Conservation (phyloP, 2,888 invertebrate species). For the Drosophila kanekoi region DNA sequence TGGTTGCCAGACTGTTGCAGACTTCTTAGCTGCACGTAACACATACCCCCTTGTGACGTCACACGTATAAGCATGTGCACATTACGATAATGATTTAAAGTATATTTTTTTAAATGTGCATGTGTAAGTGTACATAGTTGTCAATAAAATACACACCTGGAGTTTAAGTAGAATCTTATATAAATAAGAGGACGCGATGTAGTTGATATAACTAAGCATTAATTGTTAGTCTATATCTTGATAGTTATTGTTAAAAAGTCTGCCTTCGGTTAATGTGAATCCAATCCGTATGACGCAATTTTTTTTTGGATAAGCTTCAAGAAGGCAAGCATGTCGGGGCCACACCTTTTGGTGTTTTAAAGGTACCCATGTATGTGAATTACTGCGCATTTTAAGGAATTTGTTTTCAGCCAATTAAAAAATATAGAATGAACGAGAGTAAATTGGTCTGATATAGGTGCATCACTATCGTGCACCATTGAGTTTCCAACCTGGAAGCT, state of each 20-base stretch:
- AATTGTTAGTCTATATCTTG: too few species aligned
- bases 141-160: slow-evolving; percentile 10
- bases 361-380: too few species aligned
- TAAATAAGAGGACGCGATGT: background rate
- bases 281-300: too few species aligned
- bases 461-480: slow-evolving; percentile 13
- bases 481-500: slow-evolving; percentile 8
- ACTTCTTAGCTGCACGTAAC: slow-evolving; percentile 37
- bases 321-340: too few species aligned
- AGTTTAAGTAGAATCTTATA: background rate
- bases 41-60: slow-evolving; percentile 62
- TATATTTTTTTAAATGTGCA: slow-evolving; percentile 2
- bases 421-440: background rate
- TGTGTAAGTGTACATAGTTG: background rate
- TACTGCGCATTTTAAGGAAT: too few species aligned
- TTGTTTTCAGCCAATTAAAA: too few species aligned
- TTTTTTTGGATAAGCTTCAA: too few species aligned
- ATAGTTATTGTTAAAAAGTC: too few species aligned
- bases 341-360: too few species aligned
- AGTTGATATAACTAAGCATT: too few species aligned
- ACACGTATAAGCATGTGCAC: slow-evolving; percentile 72
- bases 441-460: background rate
- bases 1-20: slow-evolving; percentile 15
- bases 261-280: too few species aligned
- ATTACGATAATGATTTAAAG: slow-evolving; percentile 41